Percentiles rank a stretch among this genome's conserved stretches.
Conservation (phyloP, 2,888 invertebrate species). For the Epinotia nisella region DNA sequence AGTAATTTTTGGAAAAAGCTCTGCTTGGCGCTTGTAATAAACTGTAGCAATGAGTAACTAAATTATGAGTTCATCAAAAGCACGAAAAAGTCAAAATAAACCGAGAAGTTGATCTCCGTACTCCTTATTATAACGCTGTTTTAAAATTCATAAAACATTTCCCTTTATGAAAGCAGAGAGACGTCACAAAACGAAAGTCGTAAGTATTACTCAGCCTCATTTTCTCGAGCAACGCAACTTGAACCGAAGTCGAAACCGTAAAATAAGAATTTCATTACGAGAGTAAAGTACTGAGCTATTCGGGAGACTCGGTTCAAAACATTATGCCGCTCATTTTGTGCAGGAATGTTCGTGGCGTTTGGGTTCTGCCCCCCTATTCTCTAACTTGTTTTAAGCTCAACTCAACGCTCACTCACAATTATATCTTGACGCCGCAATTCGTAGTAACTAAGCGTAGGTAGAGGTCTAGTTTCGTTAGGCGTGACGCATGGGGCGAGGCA, state of each 20-base stretch:
- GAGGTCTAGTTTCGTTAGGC: too few relatives aligned
- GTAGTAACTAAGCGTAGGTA: too few relatives aligned
- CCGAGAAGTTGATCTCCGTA: background rate
- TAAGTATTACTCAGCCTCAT: constrained; percentile 35
- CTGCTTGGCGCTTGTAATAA: background rate
- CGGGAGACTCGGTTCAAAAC: constrained; percentile 35
- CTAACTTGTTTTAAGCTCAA: too few relatives aligned
- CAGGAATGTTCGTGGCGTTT: background rate
- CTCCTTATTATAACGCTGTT: constrained; percentile 17
- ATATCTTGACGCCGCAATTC: too few relatives aligned
- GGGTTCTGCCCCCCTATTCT: too few relatives aligned
- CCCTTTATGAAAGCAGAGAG: constrained; percentile 16
- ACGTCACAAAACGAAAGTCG: constrained; percentile 25
- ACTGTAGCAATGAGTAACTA: too few relatives aligned
- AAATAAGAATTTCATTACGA: constrained; percentile 43
- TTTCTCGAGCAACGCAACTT: constrained; percentile 25
- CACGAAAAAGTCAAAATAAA: background rate
- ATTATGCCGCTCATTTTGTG: constrained; percentile 17
- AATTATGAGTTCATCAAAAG: background rate
- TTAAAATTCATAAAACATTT: constrained; percentile 29
- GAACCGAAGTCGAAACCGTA: constrained; percentile 28
- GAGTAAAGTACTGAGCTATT: constrained; percentile 33
- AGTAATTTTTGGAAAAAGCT: too few relatives aligned
- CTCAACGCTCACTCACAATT: too few relatives aligned
- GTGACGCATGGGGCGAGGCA: too few relatives aligned